A percentile compares a stretch with the other conserved stretches of the same genome.
phyloP scores from a whole-genome alignment of 2,888 invertebrate genomes.

The Gisinianus flammeolus region DNA sequence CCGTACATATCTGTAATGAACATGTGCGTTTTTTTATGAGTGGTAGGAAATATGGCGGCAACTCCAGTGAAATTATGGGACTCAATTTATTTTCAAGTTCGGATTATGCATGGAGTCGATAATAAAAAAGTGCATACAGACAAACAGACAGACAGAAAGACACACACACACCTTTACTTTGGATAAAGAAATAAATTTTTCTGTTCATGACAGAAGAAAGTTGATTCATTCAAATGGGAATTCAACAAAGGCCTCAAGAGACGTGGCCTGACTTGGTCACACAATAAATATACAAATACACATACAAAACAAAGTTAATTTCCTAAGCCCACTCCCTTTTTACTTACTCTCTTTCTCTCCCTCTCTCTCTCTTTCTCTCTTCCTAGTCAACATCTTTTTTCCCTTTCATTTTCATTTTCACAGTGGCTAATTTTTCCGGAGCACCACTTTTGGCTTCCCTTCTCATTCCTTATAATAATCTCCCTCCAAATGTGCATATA shows the following conservation, averaged over 20 bases:
- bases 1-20: too few relatives aligned
- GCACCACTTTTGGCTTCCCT: conserved; percentile 1
- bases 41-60: too few relatives aligned
- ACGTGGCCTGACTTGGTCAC: neutral
- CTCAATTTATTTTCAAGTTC: neutral
- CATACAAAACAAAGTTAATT: conserved; percentile 29
- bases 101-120: neutral
- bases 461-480: neutral
- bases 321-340: conserved; percentile 35
- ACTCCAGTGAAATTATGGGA: neutral
- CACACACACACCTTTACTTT: neutral
- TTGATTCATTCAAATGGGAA: conserved; percentile 42
- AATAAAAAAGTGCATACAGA: neutral
- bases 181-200: conserved; percentile 38
- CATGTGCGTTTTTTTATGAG: too few relatives aligned
- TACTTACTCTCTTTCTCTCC: neutral
- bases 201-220: conserved; percentile 35
- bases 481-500: neutral
- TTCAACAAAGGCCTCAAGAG: conserved; percentile 32
- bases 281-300: conserved; percentile 1
- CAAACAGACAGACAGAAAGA: neutral
- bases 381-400: neutral
- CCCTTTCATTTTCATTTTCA: conserved; percentile 25
- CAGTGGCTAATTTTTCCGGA: conserved; percentile 35
- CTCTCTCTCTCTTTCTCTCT: neutral